Evolutionary conservation across 2,113 vertebrate species (phyloP), one percentile per base, ranked within the genome.

Genomic region (Actinemys pallida): DNA sequence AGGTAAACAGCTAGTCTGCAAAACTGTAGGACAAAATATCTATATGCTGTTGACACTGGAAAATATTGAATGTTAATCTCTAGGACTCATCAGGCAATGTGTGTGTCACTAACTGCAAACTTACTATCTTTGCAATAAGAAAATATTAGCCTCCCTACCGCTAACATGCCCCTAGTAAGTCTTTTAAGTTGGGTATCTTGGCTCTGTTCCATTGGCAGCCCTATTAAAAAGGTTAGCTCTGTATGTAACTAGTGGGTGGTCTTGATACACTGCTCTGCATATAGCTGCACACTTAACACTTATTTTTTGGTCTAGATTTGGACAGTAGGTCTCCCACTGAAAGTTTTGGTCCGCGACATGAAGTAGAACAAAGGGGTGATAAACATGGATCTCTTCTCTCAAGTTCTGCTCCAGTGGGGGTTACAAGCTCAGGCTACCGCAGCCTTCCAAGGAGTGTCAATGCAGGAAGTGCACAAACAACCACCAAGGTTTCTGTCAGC

Each of bases 371-470:
- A 29, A 97, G 78, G 47, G 69, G 75, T 3, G 22, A 39, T 5
- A 95, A 87, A 49, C 89, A 25, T 86, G 25, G 16, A n/a, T 86
- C 97, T 6, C 87, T 86, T 88, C 96, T 95, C 54, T 83, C 98
- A 72, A 97, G 98, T 92, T 97, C 98, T 0, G 97, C 98, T 52
- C 98, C 98, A 17, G 76, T 98, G 84, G 95, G 90, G 1, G 78
- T 95, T 81, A 96, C 98, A 8, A 96, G 92, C 89, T 88, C 94
- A 8, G 96, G 97, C 14, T 88, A 88, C 5, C 52, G 86, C 90
- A 96, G 97, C 39, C 96, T 97, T 49, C 97, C 98, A 2, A 96
- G 98, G 92, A 97, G 24, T 57, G 81, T 91, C 90, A 59, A 54
- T 1, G 78, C 52, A 22, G 84, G 29, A 11, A 78, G 20, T 0